Conservation (phyloP, 2,113 vertebrate species). For the Hemicordylus capensis region DNA sequence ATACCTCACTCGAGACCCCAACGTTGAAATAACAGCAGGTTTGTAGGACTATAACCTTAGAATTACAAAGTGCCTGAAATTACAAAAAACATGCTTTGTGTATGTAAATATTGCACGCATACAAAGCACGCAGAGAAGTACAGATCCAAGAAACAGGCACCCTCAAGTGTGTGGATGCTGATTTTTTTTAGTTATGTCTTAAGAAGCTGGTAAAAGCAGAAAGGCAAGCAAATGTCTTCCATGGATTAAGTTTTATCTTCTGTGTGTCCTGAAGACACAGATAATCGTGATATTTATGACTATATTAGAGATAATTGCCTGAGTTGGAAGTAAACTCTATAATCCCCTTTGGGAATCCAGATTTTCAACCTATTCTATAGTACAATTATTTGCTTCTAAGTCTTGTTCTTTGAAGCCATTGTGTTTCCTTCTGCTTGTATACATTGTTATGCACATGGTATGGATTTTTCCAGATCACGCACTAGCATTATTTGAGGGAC, state of each 20-base stretch:
- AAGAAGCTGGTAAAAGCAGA: not conserved
- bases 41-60: slow-evolving; percentile 56
- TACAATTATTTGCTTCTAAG: not conserved
- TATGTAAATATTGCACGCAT: too few species aligned
- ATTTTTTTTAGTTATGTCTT: not conserved
- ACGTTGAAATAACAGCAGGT: slow-evolving; percentile 90
- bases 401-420: not conserved
- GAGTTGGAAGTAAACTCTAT: not conserved
- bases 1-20: slow-evolving; percentile 88
- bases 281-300: too few species aligned
- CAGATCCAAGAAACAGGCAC: too few species aligned
- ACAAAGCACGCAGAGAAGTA: too few species aligned
- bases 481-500: not conserved
- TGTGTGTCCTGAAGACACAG: not conserved
- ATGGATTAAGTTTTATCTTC: not conserved
- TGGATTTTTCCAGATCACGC: not conserved
- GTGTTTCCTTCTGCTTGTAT: not conserved
- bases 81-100: not conserved
- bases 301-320: not conserved
- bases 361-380: not conserved
- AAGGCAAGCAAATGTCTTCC: not conserved
- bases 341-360: not conserved
- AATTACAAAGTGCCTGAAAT: not conserved
- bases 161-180: too few species aligned
- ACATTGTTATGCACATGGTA: not conserved